These are phyloP conservation scores for Thecocarcelia acutangulata DNA, from an alignment of 2,888 invertebrate species.

Conservation along the genomic window DNA sequence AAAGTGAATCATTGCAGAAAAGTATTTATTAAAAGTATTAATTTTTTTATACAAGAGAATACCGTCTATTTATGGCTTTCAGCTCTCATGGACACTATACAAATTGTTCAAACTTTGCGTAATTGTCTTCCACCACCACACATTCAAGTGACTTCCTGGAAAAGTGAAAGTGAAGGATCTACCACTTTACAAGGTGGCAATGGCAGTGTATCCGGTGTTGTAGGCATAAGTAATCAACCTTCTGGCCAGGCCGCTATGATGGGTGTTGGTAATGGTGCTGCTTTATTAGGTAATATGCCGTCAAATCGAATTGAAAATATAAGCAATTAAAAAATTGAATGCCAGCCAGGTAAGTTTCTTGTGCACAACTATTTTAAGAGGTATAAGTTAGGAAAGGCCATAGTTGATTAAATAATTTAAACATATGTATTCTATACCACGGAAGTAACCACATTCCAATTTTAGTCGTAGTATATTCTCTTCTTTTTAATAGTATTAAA, in stretches of 20 bases:
- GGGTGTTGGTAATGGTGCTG: slow-evolving; percentile 57
- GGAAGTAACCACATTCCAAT: slow-evolving; percentile 56
- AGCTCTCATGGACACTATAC: slow-evolving; percentile 93
- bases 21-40: slow-evolving; percentile 83
- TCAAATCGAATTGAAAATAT: slow-evolving; percentile 71
- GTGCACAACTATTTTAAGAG: slow-evolving; percentile 12
- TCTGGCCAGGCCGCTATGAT: slow-evolving; percentile 23
- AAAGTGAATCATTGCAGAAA: slow-evolving; percentile 93
- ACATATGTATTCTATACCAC: slow-evolving; percentile 43
- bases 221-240: slow-evolving; percentile 32
- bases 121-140: slow-evolving; percentile 93
- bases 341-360: slow-evolving; percentile 61
- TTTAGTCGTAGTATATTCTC: slow-evolving; percentile 31
- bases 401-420: slow-evolving; percentile 29
- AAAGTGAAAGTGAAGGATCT: slow-evolving; percentile 86
- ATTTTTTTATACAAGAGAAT: neutral
- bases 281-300: slow-evolving; percentile 60
- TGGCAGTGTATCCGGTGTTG: slow-evolving; percentile 23
- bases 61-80: slow-evolving; percentile 1
- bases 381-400: slow-evolving; percentile 35
- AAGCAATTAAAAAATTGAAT: slow-evolving; percentile 64
- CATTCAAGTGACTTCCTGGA: slow-evolving; percentile 94
- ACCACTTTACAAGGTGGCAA: slow-evolving; percentile 55
- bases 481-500: slow-evolving; percentile 39
- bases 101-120: slow-evolving; percentile 91